Base-by-base conservation (phyloP, 2,797 vertebrate genomes). In the Sebastes diaconus region DNA sequence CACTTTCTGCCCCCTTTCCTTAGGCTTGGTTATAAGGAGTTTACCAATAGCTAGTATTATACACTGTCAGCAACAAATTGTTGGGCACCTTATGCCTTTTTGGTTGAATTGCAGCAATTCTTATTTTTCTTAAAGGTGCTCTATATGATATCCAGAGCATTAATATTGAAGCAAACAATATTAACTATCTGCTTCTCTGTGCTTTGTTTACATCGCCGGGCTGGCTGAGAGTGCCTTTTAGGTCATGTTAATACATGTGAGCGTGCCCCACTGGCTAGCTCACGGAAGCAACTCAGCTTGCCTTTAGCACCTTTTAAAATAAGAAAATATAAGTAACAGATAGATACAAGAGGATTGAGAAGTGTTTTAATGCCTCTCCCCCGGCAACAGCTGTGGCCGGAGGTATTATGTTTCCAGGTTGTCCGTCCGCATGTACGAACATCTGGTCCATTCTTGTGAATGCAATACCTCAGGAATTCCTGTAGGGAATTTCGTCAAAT, bases 1-100 rank as follows among this genome's bases (percentile, higher is more conserved):
- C 81, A 71, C 90, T 79, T 73, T 90, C 88, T 87, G 74, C 80
- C 72, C 71, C 70, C 61, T 55, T 68, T 79, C 60, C 22, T 69
- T n/a, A n/a, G 30, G 60, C 50, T 64, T 4, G 8, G 50, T 80
- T 68, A 81, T 57, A 77, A 73, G 61, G 58, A 66, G 66, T 81
- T 79, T 12, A 79, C 50, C 46, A 60, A 54, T 10, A 61, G 16
- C 27, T 34, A 12, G 27, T 55, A 12, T 73, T 42, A 5, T 46
- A 67, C 61, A 20, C 61, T 32, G 59, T 14, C 3, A 39, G 57
- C 18, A 34, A 50, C 36, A 59, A 30, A 6, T 30, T 70, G 6
- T n/a, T 65, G 1, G 64, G 32, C 25, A 18, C 4, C 6, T 1
- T 68, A 54, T 20, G 0, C 14, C 12, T 58, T 25, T 50, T 68